A percentile compares a stretch with the other conserved stretches of the same genome.
These are phyloP conservation scores for Luidia sarsii DNA, from an alignment of 53 echinoderm and acorn worm species.

Conservation along the genomic window DNA sequence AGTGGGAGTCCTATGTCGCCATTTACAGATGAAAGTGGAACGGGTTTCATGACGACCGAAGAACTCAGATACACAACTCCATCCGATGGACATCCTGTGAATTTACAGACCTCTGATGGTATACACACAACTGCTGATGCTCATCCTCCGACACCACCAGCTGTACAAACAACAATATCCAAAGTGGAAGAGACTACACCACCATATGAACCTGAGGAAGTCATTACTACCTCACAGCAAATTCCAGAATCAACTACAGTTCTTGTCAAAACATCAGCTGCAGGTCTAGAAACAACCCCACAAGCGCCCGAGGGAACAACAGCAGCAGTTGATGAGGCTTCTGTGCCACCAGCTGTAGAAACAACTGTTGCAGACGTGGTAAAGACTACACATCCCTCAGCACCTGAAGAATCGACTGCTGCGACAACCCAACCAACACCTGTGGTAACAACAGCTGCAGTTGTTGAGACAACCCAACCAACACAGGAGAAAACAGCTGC, in stretches of 20 bases:
- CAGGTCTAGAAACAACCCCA: not conserved
- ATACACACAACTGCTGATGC: no score
- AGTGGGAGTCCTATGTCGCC: not conserved
- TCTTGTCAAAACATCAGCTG: not conserved
- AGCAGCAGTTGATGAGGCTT: no score
- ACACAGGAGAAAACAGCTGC: no score
- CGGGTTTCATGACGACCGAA: not conserved
- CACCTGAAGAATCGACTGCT: not conserved
- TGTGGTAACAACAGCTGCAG: no score
- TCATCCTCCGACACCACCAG: no score
- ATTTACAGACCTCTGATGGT: no score
- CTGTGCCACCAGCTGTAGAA: no score
- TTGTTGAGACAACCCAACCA: no score
- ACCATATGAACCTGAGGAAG: no score
- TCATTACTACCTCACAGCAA: no score
- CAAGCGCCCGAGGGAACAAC: not conserved
- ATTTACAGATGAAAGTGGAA: not conserved
- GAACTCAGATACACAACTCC: not conserved
- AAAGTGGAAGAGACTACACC: no score
- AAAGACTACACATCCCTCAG: not conserved
- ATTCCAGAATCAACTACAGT: not conserved
- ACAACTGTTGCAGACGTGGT: not conserved
- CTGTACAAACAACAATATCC: not conserved
- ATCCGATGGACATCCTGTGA: not conserved
- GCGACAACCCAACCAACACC: no score